Evolutionary conservation across 2,888 invertebrate genomes (phyloP), one percentile per base, ranked within the genome.

Genomic region (Volucella inanis): DNA sequence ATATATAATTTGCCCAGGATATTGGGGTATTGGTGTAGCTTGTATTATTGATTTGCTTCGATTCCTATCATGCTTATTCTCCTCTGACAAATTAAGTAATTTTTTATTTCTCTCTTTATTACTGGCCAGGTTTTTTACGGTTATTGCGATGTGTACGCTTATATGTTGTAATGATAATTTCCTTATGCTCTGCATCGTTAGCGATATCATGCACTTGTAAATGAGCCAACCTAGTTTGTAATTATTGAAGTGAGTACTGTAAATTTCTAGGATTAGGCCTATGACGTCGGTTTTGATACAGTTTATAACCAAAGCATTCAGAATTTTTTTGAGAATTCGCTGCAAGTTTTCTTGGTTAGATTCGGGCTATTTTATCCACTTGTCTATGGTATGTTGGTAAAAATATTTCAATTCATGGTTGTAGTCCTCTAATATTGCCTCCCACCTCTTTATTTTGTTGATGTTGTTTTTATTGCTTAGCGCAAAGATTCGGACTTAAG

Each of bases 311-410:
- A 45, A 59, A 10, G 45, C 45, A 18, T 59, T 43, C 10, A 59
- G 43, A 18, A 15, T 43, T 43, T 59, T 43, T 14, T 43, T 59
- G 8, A 59, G 18, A 11, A 43, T 41, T 10, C 8, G 4, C 4
- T 41, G 22, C 15, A 59, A 22, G 9, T 15, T 59, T 15, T 43
- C 41, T 43, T 39, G 14, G 18, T 43, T 43, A 45, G 22, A 59
- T 11, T 43, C 18, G 8, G 59, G 15, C 18, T 59, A 45, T 3
- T 2, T 59, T 9, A 59, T 22, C n/a, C 9, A 18, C 9, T 3
- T 59, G 59, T 43, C 11, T n/a, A 15, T 59, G 43, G 45, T 59
- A 59, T 3, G 15, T 15, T 18, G 59, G 59, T 15, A 59, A 59
- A 14, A 43, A 18, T 18, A 18, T 18, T 18, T 18, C 2, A 18